Conservation (phyloP, 2,888 invertebrate genomes). For the Coelinius sp. region DNA sequence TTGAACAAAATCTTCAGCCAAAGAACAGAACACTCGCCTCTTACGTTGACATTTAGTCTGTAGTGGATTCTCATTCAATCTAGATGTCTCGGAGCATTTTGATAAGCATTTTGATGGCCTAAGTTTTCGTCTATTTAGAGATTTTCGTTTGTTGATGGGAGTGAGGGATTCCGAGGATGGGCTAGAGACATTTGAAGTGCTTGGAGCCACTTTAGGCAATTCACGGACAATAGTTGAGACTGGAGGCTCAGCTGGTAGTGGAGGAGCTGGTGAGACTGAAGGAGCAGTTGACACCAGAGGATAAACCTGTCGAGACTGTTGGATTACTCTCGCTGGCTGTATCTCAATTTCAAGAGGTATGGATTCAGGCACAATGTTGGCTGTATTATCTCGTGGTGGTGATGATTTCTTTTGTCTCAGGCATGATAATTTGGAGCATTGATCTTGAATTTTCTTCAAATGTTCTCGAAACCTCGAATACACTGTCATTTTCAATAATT, state of each 20-base stretch:
- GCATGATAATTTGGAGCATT: neutral
- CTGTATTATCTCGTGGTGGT: neutral
- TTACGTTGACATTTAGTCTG: conserved; percentile 46
- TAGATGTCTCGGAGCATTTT: neutral
- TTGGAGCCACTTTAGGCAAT: neutral
- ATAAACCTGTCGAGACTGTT: neutral
- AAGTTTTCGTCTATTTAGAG: neutral
- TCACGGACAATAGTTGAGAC: neutral
- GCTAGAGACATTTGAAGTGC: neutral
- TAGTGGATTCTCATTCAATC: neutral
- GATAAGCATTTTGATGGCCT: conserved; percentile 5
- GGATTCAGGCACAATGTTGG: neutral
- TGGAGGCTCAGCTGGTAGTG: too few species aligned
- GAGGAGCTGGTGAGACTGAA: neutral
- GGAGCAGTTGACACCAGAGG: neutral
- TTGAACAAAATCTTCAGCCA: conserved; percentile 37
- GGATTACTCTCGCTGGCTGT: neutral
- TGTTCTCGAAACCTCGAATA: neutral
- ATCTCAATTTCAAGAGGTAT: neutral
- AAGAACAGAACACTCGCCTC: conserved; percentile 41
- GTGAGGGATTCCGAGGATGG: neutral
- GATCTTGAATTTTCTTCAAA: neutral
- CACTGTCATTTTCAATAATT: neutral
- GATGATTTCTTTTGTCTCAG: neutral
- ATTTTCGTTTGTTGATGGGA: neutral